Evolutionary conservation across 2,113 vertebrate genomes (phyloP).

Genomic region (Nycticorax nycticorax): DNA sequence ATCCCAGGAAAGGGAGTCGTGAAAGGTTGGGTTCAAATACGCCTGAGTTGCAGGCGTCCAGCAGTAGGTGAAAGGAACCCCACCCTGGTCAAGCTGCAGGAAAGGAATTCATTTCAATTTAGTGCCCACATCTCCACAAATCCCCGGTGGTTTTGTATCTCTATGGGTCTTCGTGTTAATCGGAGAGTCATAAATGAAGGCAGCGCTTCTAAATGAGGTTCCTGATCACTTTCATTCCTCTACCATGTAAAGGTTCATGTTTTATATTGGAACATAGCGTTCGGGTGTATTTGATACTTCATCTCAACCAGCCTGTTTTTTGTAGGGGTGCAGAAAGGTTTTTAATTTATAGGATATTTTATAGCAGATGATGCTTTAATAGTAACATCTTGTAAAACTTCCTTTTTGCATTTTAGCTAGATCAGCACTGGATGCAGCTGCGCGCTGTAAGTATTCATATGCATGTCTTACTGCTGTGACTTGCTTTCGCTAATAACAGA

Average conservation of each 20-base stretch:
- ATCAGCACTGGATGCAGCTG: slow-evolving; percentile 73
- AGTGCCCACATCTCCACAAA: not conserved
- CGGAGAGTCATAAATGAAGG: not conserved
- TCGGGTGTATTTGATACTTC: not conserved
- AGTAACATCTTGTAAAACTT: slow-evolving; percentile 23
- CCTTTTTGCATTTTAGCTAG: slow-evolving; percentile 73
- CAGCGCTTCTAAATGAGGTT: not conserved
- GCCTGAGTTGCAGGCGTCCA: not conserved
- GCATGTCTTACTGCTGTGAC: not conserved
- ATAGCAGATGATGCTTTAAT: not conserved
- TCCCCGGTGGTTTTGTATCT: not conserved
- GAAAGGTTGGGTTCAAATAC: not conserved
- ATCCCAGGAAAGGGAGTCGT: not conserved
- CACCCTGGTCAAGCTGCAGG: not conserved
- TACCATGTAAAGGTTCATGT: not conserved
- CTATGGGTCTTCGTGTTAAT: not conserved
- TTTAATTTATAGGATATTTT: not conserved
- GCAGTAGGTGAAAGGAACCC: not conserved
- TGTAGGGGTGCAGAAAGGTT: not conserved
- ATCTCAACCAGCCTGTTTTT: not conserved
- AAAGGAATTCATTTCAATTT: not conserved
- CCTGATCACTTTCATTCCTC: not conserved
- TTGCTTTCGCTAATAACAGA: slow-evolving; percentile 18
- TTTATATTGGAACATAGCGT: not conserved
- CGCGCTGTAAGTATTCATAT: slow-evolving; percentile 80